phyloP scores from a whole-genome alignment of 2,797 vertebrate species.

The Oreortyx pictus region DNA sequence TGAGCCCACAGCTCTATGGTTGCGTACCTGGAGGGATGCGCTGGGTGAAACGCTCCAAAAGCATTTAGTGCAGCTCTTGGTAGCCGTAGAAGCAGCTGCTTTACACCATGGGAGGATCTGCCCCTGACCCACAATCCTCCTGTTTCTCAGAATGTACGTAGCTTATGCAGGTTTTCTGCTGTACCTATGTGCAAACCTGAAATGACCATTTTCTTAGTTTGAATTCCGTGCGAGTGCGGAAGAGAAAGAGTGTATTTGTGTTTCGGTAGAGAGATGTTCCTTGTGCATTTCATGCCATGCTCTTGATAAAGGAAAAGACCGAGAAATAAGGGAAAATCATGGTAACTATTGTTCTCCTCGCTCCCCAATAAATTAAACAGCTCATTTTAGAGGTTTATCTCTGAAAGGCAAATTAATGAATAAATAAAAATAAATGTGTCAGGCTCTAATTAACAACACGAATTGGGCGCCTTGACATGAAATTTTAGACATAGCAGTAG shows the following conservation, averaged over 20 bases:
- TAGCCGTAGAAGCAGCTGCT: background rate
- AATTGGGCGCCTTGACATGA: constrained; percentile 62
- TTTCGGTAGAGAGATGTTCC: background rate
- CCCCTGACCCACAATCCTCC: background rate
- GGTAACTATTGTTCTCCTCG: constrained; percentile 59
- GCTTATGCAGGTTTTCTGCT: background rate
- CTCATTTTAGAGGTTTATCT: constrained; percentile 72
- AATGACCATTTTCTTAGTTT: background rate
- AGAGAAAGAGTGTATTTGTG: background rate
- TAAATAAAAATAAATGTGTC: constrained; percentile 78
- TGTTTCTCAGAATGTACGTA: background rate
- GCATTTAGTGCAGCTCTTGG: background rate
- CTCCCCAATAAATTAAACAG: constrained; percentile 64
- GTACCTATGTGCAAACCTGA: background rate
- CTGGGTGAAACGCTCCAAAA: background rate
- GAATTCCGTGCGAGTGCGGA: background rate
- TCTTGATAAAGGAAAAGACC: constrained; percentile 44
- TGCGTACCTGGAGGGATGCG: background rate
- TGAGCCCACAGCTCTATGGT: background rate
- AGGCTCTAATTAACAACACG: constrained; percentile 73
- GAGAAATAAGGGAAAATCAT: constrained; percentile 56
- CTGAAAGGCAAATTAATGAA: constrained; percentile 70
- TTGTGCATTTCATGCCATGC: background rate
- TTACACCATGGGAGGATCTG: constrained; percentile 9
- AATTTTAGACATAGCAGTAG: constrained; percentile 56